These are phyloP conservation scores for Synergus umbraculus DNA, from an alignment of 2,888 invertebrate species.

Conservation along the genomic window DNA sequence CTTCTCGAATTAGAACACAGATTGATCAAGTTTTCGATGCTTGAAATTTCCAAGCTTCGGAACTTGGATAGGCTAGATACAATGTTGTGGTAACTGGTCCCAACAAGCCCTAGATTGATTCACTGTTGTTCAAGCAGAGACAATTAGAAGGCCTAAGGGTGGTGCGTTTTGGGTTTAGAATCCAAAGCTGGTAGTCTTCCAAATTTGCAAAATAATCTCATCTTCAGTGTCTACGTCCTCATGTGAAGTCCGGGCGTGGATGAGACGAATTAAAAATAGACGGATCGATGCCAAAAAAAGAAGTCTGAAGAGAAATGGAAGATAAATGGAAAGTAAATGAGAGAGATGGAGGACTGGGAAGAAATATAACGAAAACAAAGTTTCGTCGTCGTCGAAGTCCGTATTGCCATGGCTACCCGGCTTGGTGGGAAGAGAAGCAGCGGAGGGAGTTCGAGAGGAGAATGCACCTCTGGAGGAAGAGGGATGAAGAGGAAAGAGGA, in stretches of 20 bases:
- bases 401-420: constrained; percentile 62
- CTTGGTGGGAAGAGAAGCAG: constrained; percentile 21
- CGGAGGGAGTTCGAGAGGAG: constrained; percentile 31
- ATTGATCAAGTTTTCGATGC: background rate
- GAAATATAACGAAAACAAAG: constrained; percentile 54
- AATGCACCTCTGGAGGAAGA: constrained; percentile 6
- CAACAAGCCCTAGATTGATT: background rate
- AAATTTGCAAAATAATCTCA: background rate
- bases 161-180: background rate
- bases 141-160: too few species aligned
- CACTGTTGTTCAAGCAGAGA: too few species aligned
- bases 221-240: background rate
- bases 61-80: background rate
- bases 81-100: background rate
- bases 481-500: background rate
- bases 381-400: constrained; percentile 54
- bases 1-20: background rate
- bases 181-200: background rate
- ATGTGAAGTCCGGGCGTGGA: background rate
- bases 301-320: constrained; percentile 16
- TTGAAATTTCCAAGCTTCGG: background rate
- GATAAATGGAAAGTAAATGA: constrained; percentile 34
- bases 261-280: constrained; percentile 16
- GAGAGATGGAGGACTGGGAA: constrained; percentile 43
- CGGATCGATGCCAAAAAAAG: constrained; percentile 32